These are phyloP conservation scores for Platerodrilus igneus DNA, from an alignment of 2,888 invertebrate species.

Conservation along the genomic window DNA sequence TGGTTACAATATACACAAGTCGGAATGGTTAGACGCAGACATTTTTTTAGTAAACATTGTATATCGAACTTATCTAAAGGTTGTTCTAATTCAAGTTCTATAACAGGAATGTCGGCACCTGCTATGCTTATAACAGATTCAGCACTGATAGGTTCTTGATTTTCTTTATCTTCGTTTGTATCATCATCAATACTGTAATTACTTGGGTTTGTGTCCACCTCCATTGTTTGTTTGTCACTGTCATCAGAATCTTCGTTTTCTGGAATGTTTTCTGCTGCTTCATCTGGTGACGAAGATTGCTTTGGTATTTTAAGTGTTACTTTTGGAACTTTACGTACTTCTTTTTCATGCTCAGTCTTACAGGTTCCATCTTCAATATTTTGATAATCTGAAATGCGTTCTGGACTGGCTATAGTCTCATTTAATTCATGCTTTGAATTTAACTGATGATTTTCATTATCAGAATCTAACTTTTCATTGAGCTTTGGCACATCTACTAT, in stretches of 20 bases:
- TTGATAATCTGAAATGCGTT: conserved; percentile 8
- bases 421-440: no score
- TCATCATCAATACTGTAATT: conserved; percentile 35
- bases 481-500: background rate
- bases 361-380: conserved; percentile 3
- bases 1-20: conserved; percentile 82
- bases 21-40: conserved; percentile 63
- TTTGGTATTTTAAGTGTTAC: conserved; percentile 58
- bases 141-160: conserved; percentile 35
- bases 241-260: conserved; percentile 50
- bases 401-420: no score
- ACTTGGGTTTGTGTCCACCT: conserved; percentile 49
- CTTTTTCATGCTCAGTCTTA: conserved; percentile 24
- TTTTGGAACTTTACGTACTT: conserved; percentile 58
- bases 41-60: conserved; percentile 67
- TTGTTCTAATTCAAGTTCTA: conserved; percentile 68
- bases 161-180: conserved; percentile 34
- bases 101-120: conserved; percentile 59
- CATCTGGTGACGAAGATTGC: conserved; percentile 34
- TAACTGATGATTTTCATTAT: conserved; percentile 19
- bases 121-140: conserved; percentile 48
- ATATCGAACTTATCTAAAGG: conserved; percentile 72
- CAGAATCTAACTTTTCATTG: no score
- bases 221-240: conserved; percentile 58
- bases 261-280: no score